Evolutionary conservation across 2,113 vertebrate species (phyloP).

Genomic region (Choloepus hoffmanni): DNA sequence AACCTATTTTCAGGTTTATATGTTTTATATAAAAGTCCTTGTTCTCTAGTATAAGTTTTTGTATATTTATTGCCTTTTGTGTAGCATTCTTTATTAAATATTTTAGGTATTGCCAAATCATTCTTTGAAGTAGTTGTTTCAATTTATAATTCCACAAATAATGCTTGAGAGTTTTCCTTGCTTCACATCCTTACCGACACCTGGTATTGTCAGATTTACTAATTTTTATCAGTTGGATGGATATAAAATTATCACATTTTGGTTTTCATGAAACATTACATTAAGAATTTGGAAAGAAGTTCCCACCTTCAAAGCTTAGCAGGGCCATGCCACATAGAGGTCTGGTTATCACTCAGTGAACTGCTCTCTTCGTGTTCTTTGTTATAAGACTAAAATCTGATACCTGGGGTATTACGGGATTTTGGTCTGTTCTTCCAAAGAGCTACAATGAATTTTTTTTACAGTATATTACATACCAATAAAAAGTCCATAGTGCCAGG

Average conservation of each 20-base stretch:
- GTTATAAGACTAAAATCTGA: constrained; percentile 12
- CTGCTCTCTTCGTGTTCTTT: not conserved
- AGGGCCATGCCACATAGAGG: not conserved
- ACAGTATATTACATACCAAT: not conserved
- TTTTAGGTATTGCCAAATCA: not conserved
- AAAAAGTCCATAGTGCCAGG: not conserved
- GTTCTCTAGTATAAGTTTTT: not conserved
- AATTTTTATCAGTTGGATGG: constrained; percentile 45
- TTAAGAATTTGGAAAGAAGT: not conserved
- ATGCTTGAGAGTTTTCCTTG: not conserved
- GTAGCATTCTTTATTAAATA: not conserved
- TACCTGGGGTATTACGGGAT: not conserved
- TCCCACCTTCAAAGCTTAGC: not conserved
- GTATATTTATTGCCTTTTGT: constrained; percentile 37
- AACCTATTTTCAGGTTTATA: not conserved
- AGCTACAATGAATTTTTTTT: not conserved
- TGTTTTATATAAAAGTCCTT: not conserved
- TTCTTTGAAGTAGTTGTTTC: constrained; percentile 20
- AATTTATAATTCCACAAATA: not conserved
- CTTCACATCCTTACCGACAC: not conserved
- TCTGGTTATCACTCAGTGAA: not conserved
- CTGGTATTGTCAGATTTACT: not conserved
- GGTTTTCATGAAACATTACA: not conserved
- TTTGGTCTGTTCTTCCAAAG: not conserved
- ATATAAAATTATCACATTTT: not conserved